Percentiles rank a stretch among this genome's conserved stretches.
phyloP scores from a whole-genome alignment of 2,113 vertebrate genomes.

The Chlorodrepanis virens region DNA sequence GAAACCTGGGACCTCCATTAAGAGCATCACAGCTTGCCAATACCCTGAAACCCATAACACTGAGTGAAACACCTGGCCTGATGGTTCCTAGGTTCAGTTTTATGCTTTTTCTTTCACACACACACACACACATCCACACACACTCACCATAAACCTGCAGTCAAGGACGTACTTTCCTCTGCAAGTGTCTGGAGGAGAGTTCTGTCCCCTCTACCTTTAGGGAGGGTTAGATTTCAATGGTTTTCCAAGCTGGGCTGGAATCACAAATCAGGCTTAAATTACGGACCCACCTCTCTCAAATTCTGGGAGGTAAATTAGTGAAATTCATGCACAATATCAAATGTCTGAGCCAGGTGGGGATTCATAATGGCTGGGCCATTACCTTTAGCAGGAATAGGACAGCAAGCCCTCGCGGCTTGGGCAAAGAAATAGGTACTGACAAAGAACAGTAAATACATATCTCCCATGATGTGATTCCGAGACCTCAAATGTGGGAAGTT shows the following conservation, averaged over 20 bases:
- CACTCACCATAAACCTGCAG: background rate
- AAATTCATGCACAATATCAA: background rate
- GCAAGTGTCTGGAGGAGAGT: background rate
- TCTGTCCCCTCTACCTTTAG: background rate
- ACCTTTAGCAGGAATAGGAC: background rate
- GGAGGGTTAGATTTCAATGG: conserved; percentile 6
- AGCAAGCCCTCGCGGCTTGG: background rate
- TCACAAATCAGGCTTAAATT: conserved; percentile 5
- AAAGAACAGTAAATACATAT: background rate
- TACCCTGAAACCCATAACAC: background rate
- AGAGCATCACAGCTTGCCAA: background rate
- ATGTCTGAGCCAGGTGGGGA: background rate
- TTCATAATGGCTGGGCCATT: background rate
- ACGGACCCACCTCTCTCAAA: background rate
- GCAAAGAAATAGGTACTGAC: background rate
- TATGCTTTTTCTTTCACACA: background rate
- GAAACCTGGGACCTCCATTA: conserved; percentile 18
- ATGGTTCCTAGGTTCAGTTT: background rate
- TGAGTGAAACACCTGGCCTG: background rate
- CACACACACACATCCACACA: no score
- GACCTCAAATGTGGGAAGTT: background rate
- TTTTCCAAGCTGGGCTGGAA: conserved; percentile 26
- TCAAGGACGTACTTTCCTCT: background rate
- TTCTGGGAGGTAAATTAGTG: background rate
- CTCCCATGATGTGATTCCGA: background rate